phyloP scores from a whole-genome alignment of 2,113 vertebrate species.

The Oceanites oceanicus region DNA sequence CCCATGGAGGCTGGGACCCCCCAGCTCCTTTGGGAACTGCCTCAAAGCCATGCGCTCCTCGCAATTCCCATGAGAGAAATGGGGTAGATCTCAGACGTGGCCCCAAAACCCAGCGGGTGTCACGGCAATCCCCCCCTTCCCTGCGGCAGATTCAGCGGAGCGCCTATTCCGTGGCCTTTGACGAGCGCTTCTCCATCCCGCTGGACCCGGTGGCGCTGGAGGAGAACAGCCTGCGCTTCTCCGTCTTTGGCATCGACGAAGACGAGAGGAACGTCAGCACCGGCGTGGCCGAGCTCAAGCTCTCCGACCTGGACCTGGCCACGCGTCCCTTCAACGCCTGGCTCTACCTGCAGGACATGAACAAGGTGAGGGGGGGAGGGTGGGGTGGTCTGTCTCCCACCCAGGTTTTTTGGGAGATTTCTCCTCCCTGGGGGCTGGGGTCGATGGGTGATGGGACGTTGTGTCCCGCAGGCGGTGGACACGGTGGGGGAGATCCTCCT shows the following conservation, averaged over 20 bases:
- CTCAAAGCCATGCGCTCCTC: fast-evolving
- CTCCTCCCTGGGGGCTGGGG: not conserved
- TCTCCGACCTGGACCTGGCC: conserved; percentile 89
- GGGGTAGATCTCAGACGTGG: fast-evolving
- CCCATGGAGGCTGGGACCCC: fast-evolving
- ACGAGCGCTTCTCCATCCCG: conserved; percentile 89
- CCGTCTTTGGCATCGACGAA: conserved; percentile 86
- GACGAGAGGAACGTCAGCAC: conserved; percentile 89
- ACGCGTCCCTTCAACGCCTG: conserved; percentile 89
- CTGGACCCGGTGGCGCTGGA: conserved; percentile 82
- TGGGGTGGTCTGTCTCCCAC: fast-evolving
- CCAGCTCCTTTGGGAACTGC: not conserved
- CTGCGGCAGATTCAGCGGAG: conserved; percentile 85
- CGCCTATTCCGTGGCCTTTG: conserved; percentile 86
- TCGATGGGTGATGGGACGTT: fast-evolving
- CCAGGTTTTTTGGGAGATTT: fast-evolving
- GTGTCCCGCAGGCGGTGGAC: conserved; percentile 80
- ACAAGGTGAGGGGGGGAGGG: conserved; percentile 75
- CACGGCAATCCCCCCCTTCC: not conserved
- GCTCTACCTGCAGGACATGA: conserved; percentile 95
- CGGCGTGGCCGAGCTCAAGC: conserved; percentile 88
- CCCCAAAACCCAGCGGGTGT: fast-evolving
- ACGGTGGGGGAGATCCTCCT: conserved; percentile 93
- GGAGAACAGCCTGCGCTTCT: conserved; percentile 88
- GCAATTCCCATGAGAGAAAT: fast-evolving